Evolutionary conservation across 2,888 invertebrate genomes (phyloP).

Genomic region (Xylota sylvarum): DNA sequence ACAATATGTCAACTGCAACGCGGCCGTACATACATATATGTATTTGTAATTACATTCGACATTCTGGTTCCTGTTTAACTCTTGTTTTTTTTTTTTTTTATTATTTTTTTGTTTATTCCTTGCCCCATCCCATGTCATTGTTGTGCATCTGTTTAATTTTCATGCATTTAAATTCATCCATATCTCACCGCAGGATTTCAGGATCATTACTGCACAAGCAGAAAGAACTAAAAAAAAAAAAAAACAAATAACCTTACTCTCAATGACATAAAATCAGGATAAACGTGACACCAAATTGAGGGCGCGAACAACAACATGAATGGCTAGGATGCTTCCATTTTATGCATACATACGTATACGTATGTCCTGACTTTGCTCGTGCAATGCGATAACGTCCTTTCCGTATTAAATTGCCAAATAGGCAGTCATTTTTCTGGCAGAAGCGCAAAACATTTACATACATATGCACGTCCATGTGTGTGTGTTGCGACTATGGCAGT

Average conservation of each 20-base stretch:
- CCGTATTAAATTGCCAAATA: slow-evolving; percentile 27
- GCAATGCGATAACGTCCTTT: slow-evolving; percentile 30
- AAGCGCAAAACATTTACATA: slow-evolving; percentile 35
- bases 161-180: slow-evolving; percentile 49
- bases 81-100: slow-evolving; percentile 16
- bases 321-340: slow-evolving; percentile 17
- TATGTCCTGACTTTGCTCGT: slow-evolving; percentile 9
- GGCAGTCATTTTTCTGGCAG: slow-evolving; percentile 21
- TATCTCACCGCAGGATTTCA: slow-evolving; percentile 50
- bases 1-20: slow-evolving; percentile 62
- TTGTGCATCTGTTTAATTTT: slow-evolving; percentile 25
- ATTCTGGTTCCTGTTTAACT: slow-evolving; percentile 50
- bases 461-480: no score
- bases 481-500: no score
- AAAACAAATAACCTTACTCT: slow-evolving; percentile 41
- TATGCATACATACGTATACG: background rate
- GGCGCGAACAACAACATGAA: slow-evolving; percentile 56
- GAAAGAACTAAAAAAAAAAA: slow-evolving; percentile 9
- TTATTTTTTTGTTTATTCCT: slow-evolving; percentile 14
- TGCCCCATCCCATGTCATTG: background rate
- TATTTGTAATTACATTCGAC: slow-evolving; percentile 61
- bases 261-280: slow-evolving; percentile 56
- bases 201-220: slow-evolving; percentile 43
- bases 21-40: background rate
- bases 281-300: slow-evolving; percentile 50